A percentile compares a stretch with the other conserved stretches of the same genome.
Evolutionary conservation across 2,113 vertebrate species (phyloP).

Genomic region (Odontophorus gujanensis): DNA sequence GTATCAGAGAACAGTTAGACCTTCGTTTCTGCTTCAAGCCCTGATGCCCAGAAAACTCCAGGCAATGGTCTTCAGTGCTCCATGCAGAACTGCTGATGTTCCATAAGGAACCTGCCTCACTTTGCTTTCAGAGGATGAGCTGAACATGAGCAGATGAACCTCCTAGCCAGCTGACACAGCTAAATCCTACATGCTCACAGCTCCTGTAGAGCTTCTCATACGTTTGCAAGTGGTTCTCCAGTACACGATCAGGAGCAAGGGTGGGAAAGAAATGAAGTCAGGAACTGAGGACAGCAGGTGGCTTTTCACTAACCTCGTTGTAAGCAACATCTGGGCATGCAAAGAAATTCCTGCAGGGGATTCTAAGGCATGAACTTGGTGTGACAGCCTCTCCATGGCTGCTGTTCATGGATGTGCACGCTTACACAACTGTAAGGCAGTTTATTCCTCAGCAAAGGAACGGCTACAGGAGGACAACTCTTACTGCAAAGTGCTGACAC

Average conservation of each 20-base stretch:
- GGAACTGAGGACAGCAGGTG: not conserved
- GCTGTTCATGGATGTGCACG: not conserved
- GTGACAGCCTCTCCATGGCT: not conserved
- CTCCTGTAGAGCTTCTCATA: not conserved
- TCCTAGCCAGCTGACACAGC: not conserved
- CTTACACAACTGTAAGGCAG: not conserved
- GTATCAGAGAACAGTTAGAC: not conserved
- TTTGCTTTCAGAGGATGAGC: not conserved
- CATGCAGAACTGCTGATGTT: not conserved
- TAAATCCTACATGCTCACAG: not conserved
- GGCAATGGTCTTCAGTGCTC: not conserved
- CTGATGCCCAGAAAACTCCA: not conserved
- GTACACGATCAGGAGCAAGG: not conserved
- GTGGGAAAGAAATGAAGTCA: not conserved
- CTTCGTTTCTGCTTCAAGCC: conserved; percentile 16
- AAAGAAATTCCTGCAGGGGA: conserved; percentile 24
- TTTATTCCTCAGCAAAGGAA: not conserved
- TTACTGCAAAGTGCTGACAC: not conserved
- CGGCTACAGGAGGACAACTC: not conserved
- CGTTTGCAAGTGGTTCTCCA: not conserved
- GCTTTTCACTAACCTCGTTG: not conserved
- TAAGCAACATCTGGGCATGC: not conserved
- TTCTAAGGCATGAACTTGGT: not conserved
- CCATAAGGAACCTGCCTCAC: not conserved
- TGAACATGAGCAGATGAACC: not conserved